These are phyloP conservation scores for Torymus auratus DNA, from an alignment of 2,888 invertebrate genomes.

Conservation along the genomic window DNA sequence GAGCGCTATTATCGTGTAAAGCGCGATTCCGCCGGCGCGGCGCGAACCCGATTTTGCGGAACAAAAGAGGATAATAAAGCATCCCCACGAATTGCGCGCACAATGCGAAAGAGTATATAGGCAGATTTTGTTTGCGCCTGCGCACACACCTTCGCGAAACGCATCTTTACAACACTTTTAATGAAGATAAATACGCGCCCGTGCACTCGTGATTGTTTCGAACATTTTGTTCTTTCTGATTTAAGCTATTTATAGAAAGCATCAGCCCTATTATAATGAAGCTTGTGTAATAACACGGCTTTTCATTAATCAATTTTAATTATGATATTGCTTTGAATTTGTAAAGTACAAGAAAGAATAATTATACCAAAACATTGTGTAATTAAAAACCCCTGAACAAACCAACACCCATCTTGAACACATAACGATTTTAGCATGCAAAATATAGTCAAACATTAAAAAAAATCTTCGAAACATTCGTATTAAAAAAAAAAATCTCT, in stretches of 20 bases:
- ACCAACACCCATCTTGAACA: no score
- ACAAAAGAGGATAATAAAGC: slow-evolving; percentile 49
- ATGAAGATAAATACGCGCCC: slow-evolving; percentile 38
- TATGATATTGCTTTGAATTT: no score
- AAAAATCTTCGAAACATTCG: no score
- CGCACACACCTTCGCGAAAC: slow-evolving; percentile 18
- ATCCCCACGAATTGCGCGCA: slow-evolving; percentile 12
- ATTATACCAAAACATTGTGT: no score
- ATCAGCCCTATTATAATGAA: not conserved
- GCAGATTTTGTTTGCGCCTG: not conserved
- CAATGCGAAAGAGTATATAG: slow-evolving; percentile 13
- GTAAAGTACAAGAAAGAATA: no score
- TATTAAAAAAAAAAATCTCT: no score
- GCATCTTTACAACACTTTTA: slow-evolving; percentile 38
- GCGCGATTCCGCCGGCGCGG: slow-evolving; percentile 24
- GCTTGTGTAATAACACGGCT: not conserved
- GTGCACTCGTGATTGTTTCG: slow-evolving; percentile 28
- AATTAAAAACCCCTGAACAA: no score
- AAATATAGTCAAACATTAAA: no score
- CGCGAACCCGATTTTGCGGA: slow-evolving; percentile 32
- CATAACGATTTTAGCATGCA: no score
- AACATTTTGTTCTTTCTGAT: slow-evolving; percentile 14
- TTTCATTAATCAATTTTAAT: no score
- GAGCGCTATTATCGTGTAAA: slow-evolving; percentile 41
- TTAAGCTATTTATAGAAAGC: slow-evolving; percentile 29